These are phyloP conservation scores for Pseudopipra pipra DNA, from an alignment of 2,113 vertebrate species.

Conservation along the genomic window DNA sequence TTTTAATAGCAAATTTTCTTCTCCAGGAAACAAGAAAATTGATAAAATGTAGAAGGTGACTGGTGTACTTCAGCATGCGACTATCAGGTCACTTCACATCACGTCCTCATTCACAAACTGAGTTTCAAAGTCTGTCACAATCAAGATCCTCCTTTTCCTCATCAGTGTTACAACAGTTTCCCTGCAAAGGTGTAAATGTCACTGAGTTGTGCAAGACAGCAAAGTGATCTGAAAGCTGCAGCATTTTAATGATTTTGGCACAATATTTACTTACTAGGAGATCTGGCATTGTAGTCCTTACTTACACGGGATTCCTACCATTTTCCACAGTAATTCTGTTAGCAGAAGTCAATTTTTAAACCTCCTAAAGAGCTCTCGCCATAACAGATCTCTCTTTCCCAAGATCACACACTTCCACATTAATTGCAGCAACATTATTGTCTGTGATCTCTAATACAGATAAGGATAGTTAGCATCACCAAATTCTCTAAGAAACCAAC, in stretches of 20 bases:
- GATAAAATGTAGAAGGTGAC: fast-evolving
- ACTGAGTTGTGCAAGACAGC: neutral
- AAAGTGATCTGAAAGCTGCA: neutral
- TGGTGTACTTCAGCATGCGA: neutral
- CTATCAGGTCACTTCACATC: neutral
- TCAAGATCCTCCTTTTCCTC: neutral
- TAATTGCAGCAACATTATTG: neutral
- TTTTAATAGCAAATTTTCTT: neutral
- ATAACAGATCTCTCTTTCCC: neutral
- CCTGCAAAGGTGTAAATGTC: neutral
- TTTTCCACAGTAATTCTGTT: neutral
- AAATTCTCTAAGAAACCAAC: neutral
- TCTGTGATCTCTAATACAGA: neutral
- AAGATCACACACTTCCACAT: neutral
- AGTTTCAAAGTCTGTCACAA: neutral
- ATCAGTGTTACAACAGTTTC: neutral
- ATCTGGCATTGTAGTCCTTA: neutral
- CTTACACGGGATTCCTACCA: neutral
- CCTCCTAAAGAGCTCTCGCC: neutral
- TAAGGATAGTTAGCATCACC: neutral
- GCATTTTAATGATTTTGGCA: neutral
- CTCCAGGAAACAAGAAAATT: neutral
- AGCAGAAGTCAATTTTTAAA: neutral
- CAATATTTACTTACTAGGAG: neutral
- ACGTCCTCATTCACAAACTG: neutral